A percentile compares a stretch with the other conserved stretches of the same genome.
phyloP scores from a whole-genome alignment of 2,113 vertebrate species.

The Orientallactaga bullata region DNA sequence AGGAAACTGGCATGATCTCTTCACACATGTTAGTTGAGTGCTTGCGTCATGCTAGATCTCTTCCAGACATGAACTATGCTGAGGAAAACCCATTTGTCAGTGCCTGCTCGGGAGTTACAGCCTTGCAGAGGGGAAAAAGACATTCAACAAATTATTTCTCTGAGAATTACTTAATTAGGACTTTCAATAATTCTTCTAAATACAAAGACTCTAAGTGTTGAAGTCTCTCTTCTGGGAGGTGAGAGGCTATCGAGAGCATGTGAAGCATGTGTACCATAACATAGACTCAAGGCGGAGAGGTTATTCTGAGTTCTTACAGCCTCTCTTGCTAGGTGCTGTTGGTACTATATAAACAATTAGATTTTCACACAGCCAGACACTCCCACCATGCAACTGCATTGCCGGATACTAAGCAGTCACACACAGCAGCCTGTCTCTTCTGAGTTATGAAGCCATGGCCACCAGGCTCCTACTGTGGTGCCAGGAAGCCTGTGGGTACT shows the following conservation, averaged over 20 bases:
- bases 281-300: background rate
- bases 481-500: background rate
- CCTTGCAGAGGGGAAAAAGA: background rate
- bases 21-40: background rate
- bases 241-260: background rate
- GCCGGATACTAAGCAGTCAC: background rate
- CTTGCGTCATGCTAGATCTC: background rate
- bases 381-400: background rate
- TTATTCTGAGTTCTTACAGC: background rate
- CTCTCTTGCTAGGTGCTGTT: background rate
- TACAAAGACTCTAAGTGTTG: background rate
- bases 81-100: background rate
- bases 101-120: background rate
- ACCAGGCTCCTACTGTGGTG: background rate
- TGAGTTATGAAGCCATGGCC: background rate
- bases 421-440: background rate
- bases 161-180: conserved; percentile 42
- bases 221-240: background rate
- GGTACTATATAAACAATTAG: background rate
- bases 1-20: background rate
- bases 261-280: background rate
- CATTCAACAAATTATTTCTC: background rate
- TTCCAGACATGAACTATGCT: background rate
- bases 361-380: background rate
- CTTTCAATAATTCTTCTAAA: background rate